These are phyloP conservation scores for Vimba vimba DNA, from an alignment of 2,113 vertebrate species.

Conservation along the genomic window DNA sequence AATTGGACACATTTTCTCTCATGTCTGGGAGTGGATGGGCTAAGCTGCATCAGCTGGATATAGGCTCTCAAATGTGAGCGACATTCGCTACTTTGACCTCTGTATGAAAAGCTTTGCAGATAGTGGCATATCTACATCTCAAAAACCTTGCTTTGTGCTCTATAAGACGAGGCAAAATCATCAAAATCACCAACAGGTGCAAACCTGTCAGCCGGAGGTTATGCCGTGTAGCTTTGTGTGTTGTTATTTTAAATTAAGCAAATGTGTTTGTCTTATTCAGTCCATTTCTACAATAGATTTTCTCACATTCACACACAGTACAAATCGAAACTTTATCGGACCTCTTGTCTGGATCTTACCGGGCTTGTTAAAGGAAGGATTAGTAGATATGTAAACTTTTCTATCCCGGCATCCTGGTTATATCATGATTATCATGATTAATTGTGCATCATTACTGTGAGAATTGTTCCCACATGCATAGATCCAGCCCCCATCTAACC, in stretches of 20 bases:
- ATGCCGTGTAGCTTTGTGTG: not conserved
- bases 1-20: conserved; percentile 53
- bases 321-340: not conserved
- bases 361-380: conserved; percentile 50
- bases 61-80: not conserved
- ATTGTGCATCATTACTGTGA: conserved; percentile 50
- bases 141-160: not conserved
- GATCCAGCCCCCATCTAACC: not conserved
- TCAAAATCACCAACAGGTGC: not conserved
- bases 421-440: conserved; percentile 52
- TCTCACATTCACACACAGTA: not conserved
- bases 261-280: not conserved
- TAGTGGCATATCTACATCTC: not conserved
- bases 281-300: not conserved
- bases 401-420: conserved; percentile 42
- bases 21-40: conserved; percentile 41
- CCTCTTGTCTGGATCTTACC: conserved; percentile 34
- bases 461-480: conserved; percentile 58
- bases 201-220: not conserved
- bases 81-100: not conserved
- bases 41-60: not conserved
- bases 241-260: not conserved
- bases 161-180: not conserved
- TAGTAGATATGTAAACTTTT: conserved; percentile 43
- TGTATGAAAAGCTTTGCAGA: not conserved